Percentiles rank a stretch among this genome's conserved stretches.
Evolutionary conservation across 1,140 invertebrate genomes (phyloP).

Genomic region (Aphidius ervi): DNA sequence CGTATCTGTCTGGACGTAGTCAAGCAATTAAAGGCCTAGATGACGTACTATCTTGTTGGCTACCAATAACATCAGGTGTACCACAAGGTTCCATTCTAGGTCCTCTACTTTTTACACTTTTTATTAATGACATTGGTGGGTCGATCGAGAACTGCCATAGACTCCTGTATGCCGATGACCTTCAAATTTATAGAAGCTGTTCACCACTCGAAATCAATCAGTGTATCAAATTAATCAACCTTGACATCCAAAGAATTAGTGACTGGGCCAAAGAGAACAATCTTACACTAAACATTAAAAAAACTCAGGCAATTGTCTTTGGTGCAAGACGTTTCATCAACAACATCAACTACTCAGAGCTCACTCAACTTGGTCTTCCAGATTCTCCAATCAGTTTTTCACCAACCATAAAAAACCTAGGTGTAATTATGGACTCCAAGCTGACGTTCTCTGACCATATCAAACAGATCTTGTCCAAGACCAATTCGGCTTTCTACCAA

Average conservation of each 20-base stretch:
- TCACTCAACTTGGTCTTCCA: too few species aligned
- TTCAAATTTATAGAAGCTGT: not conserved
- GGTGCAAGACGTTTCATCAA: not conserved
- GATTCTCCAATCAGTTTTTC: too few species aligned
- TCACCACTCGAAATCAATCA: not conserved
- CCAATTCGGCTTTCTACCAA: too few species aligned
- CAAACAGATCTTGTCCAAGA: too few species aligned
- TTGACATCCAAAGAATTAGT: not conserved
- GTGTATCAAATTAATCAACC: not conserved
- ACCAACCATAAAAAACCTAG: too few species aligned
- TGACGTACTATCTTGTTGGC: not conserved
- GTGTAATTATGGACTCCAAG: too few species aligned
- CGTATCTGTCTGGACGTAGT: constrained; percentile 4
- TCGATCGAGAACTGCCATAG: not conserved
- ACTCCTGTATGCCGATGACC: not conserved
- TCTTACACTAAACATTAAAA: not conserved
- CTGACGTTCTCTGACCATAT: too few species aligned
- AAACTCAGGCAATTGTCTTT: not conserved
- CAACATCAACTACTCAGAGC: not conserved
- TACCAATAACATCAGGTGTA: not conserved
- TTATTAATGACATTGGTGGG: not conserved
- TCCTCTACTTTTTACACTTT: not conserved
- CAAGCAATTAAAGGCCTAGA: constrained; percentile 1
- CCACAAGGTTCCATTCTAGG: constrained; percentile 1
- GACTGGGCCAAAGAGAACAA: not conserved